Conservation (phyloP, 1,140 invertebrate species). For the Eumaeus atala region DNA sequence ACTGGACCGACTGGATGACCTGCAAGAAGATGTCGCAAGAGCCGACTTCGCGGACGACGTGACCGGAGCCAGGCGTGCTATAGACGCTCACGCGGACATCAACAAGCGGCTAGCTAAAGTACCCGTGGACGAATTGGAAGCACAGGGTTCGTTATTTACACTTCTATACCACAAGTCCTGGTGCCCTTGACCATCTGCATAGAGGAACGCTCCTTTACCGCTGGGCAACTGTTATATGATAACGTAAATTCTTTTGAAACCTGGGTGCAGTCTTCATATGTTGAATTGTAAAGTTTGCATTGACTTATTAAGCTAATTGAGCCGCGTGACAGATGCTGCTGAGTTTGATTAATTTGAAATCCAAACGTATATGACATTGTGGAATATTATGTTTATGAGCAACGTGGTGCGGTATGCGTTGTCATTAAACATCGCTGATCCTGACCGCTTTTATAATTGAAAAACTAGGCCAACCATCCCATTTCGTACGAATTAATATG, state of each 20-base stretch:
- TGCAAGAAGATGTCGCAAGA: conserved; percentile 91
- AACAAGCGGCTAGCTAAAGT: conserved; percentile 95
- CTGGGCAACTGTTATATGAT: too few species aligned
- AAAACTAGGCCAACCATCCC: not conserved
- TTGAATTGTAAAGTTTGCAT: too few species aligned
- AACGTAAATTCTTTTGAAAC: too few species aligned
- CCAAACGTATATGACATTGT: too few species aligned
- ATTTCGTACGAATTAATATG: not conserved
- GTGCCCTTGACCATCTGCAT: too few species aligned
- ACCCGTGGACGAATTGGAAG: conserved; percentile 93
- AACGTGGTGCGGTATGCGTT: not conserved
- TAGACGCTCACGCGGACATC: conserved; percentile 95
- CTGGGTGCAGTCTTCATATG: too few species aligned
- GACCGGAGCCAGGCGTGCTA: conserved; percentile 88
- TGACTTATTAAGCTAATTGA: too few species aligned
- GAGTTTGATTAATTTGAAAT: too few species aligned
- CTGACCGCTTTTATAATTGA: not conserved
- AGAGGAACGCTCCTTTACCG: too few species aligned
- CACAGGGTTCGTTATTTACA: conserved; percentile 76
- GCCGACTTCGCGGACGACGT: conserved; percentile 96
- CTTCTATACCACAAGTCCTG: too few species aligned
- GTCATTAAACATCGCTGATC: conserved; percentile 3
- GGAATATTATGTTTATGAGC: too few species aligned
- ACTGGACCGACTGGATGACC: conserved; percentile 91
- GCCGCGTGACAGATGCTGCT: too few species aligned